Conservation (phyloP, 1,140 invertebrate genomes). For the Palaemon carinicauda region DNA sequence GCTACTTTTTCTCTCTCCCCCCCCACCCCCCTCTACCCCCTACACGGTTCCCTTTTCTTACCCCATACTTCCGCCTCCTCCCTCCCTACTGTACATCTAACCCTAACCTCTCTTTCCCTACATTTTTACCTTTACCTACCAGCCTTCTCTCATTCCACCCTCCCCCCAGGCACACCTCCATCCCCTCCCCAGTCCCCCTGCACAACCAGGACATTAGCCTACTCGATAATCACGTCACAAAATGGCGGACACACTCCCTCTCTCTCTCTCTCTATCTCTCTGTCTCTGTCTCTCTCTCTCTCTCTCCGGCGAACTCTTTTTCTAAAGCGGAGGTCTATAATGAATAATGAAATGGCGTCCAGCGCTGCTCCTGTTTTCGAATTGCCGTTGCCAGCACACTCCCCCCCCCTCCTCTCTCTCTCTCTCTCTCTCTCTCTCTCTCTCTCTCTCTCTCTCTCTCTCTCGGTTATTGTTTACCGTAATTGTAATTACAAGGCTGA, state of each 20-base stretch:
- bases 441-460: background rate
- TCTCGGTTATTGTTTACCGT: background rate
- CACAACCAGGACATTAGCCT: background rate
- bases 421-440: background rate
- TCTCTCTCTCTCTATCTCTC: background rate
- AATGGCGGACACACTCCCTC: background rate
- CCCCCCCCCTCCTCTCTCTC: background rate
- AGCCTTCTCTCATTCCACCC: background rate
- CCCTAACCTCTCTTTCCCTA: background rate
- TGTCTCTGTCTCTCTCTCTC: background rate
- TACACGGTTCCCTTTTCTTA: background rate
- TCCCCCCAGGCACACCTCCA: background rate
- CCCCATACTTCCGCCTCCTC: background rate
- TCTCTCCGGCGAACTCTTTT: background rate
- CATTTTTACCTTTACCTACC: background rate
- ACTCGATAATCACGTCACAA: background rate
- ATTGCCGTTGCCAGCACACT: background rate
- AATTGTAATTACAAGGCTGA: too few relatives aligned
- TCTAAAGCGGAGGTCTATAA: constrained; percentile 9
- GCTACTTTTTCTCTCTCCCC: background rate
- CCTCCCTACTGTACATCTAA: too few relatives aligned
- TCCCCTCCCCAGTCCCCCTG: too few relatives aligned
- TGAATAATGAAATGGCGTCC: constrained; percentile 6
- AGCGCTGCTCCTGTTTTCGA: background rate
- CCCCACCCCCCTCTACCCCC: background rate